Conservation (phyloP, 2,888 invertebrate genomes). For the Lasioglossum marginatum region DNA sequence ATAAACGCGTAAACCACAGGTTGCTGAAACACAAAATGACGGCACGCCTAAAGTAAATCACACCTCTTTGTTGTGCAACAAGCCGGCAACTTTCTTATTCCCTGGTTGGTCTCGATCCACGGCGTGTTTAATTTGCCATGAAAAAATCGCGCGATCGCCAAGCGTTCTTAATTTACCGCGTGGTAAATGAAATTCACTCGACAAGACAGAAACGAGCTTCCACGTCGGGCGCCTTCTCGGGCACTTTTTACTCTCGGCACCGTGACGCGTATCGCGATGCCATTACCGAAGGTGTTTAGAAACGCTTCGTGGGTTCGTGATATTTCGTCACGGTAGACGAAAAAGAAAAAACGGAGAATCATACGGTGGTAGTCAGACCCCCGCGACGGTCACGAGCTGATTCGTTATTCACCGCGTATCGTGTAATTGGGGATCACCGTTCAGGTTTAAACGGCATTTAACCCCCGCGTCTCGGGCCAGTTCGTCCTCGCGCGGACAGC, state of each 20-base stretch:
- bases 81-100: background rate
- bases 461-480: conserved; percentile 19
- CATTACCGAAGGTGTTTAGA: background rate
- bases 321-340: conserved; percentile 26
- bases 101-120: background rate
- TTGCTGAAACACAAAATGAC: background rate
- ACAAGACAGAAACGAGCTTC: conserved; percentile 15
- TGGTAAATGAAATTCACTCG: background rate
- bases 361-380: background rate
- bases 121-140: background rate
- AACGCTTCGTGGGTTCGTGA: conserved; percentile 16
- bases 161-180: background rate
- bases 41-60: background rate
- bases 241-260: background rate
- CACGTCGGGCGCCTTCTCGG: background rate
- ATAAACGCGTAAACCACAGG: too few relatives aligned
- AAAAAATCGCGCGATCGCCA: background rate
- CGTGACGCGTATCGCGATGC: background rate
- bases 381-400: conserved; percentile 50
- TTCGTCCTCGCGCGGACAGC: conserved; percentile 7
- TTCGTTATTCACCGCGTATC: conserved; percentile 53
- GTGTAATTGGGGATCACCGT: conserved; percentile 45
- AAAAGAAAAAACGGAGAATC: background rate
- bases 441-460: conserved; percentile 54
- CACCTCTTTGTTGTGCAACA: background rate